Conservation (phyloP, 2,888 invertebrate species). For the Hemaris fuciformis region DNA sequence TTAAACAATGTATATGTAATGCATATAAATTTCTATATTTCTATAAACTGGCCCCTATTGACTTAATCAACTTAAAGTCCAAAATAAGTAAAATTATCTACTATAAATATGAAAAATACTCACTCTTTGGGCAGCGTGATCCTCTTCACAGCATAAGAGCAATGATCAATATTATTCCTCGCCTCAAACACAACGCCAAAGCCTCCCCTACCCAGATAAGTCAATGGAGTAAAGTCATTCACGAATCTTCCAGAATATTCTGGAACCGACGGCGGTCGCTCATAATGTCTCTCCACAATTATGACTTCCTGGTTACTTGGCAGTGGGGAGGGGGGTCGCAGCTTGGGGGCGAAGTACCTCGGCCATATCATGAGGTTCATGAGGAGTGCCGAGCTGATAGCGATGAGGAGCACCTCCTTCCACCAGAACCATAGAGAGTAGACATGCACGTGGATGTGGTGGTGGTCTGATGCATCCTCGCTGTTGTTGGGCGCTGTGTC, state of each 20-base stretch:
- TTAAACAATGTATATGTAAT: too few relatives aligned
- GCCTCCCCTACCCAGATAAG: constrained; percentile 93
- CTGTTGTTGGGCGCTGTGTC: constrained; percentile 48
- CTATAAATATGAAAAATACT: constrained; percentile 24
- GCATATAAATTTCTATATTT: too few relatives aligned
- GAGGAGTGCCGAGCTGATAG: constrained; percentile 86
- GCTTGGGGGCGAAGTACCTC: constrained; percentile 62
- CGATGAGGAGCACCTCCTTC: constrained; percentile 90
- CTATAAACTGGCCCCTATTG: too few relatives aligned
- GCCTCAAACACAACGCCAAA: constrained; percentile 99
- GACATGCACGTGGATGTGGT: constrained; percentile 86
- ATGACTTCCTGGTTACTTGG: constrained; percentile 61
- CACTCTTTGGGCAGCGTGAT: constrained; percentile 91
- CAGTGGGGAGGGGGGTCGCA: constrained; percentile 41
- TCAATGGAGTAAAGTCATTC: constrained; percentile 91
- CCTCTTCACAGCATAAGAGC: constrained; percentile 96
- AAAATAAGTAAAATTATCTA: background rate
- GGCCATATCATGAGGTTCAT: constrained; percentile 85
- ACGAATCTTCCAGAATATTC: constrained; percentile 85
- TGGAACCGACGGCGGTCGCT: constrained; percentile 35
- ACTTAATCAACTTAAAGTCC: too few relatives aligned
- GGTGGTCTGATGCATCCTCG: constrained; percentile 78
- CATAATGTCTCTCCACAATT: constrained; percentile 58
- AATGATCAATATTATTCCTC: constrained; percentile 95
- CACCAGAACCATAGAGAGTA: constrained; percentile 89